Evolutionary conservation across 2,113 vertebrate genomes (phyloP), one percentile per base, ranked within the genome.

Genomic region (Misgurnus mizolepis): DNA sequence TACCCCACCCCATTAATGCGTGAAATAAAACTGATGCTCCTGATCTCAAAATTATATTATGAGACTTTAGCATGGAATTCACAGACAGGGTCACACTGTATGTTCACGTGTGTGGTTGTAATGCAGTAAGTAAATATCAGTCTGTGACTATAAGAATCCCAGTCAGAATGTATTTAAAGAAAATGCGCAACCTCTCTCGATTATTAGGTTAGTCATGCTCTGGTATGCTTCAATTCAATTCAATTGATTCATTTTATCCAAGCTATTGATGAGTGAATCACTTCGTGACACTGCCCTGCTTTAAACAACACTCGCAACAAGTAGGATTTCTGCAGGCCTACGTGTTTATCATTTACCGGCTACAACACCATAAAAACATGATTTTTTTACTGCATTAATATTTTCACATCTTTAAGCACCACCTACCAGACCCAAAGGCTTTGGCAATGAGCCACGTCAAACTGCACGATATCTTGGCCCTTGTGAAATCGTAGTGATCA

Each of bases 401-500:
- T 45, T 64, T 75, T 49, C 18, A 75, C 67, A 40, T 15, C 72
- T 4, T 60, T 62, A 65, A 82, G 79, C 89, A 68, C 87, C 91
- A 89, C 96, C 91, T 95, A 99, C 98, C 98, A 92, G 98, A 96
- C 85, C 98, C 97, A 87, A 96, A 98, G 85, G 97, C 97, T 89
- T 99, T 99, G 93, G 96, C 97, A 88, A 98, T 95, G 86, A 99
- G 94, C 98, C 98, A 99, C 85, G 96, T 96, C 89, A 99, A 91
- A 89, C 95, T 98, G 92, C 96, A 96, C 56, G 95, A 95, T 85
- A 96, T 93, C 87, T 99, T 99, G 86, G 97, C 96, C 90, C 97
- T 93, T 86, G 93, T 91, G 78, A 99, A 98, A 82, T 99, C 97
- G 76, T 99, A 98, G 88, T 98, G 96, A 80, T 99, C 98, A 78